Base-by-base conservation (phyloP, 2,888 invertebrate genomes). In the Drosophila nr. medialis region DNA sequence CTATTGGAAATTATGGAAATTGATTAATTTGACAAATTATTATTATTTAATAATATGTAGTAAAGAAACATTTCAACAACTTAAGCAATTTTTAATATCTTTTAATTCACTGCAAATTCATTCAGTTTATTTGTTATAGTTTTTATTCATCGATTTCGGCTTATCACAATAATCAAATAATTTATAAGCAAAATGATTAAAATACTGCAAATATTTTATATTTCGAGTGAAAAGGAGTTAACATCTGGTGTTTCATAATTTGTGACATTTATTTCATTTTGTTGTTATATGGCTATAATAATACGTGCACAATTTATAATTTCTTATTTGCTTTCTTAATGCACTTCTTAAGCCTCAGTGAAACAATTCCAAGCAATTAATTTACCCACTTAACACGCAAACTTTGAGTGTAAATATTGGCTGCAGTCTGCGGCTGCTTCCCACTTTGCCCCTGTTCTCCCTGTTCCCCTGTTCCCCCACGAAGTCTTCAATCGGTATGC, bases 341-440 rank as follows among this genome's bases (percentile, higher is more conserved):
- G 8, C 53, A 8, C n/a, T 32, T 34, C 80, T 84, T 64, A 66
- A 89, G 72, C 56, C 64, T 49, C 69, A 72, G 61, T 82, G 82
- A 80, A 89, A 82, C 82, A 78, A 84, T 86, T 89, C 75, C 89
- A 50, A 77, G 64, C 86, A 89, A 86, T 89, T 86, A 89, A 86
- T 89, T 86, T 82, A 74, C 72, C 87, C 86, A 89, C 86, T 86
- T 87, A 86, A 86, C 89, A 89, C 86, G 85, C 85, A 86, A 86
- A 86, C 86, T 89, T 89, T 75, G 72, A 75, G 82, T 72, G 89
- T 80, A 89, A 86, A 86, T 84, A 86, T 89, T 86, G 77, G 87
- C 75, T 58, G 79, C 59, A 67, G 64, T 75, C 68, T 71, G 76
- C 32, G 59, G 50, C 30, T 53, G 63, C 13, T 18, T 10, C 4